Base-by-base conservation (phyloP, 2,113 vertebrate genomes). In the Strix aluco region DNA sequence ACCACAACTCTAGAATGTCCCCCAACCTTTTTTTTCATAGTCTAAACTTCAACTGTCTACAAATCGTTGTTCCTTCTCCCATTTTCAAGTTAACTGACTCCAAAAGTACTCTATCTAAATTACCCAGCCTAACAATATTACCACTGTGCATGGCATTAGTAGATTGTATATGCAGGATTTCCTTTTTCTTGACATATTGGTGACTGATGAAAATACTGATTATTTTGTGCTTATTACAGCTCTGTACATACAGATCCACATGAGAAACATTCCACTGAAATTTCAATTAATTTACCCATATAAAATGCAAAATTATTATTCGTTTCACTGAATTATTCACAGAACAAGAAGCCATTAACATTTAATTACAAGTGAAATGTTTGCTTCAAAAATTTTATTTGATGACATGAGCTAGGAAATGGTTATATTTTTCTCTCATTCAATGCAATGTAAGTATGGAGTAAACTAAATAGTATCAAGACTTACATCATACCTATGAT, bases 11-110 rank as follows among this genome's bases (percentile, higher is more conserved):
- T 55, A 42, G 15, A 26, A 42, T 47, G 27, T 79, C n/a, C 26
- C 3, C 3, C 3, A 1, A 9, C 42, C 27, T 7, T 3, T 7
- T 1, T 42, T 77, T 57, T 79, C 17, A 30, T 52, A 32, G 13
- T 32, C 10, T 61, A 71, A 70, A 44, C 0, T 79, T 90, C 29
- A 6, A 51, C 40, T 58, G 17, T 51, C 13, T 52, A n/a, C 4
- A 72, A 47, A 30, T 42, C 4, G 0, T 47, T 7, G 5, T 29
- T 1, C 1, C 7, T 16, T 47, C 19, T 49, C 6, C 20, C 9
- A 27, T 92, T 87, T 73, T 87, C 27, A 47, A n/a, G 5, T 27
- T 47, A 46, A 51, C 7, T 49, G 19, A 54, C 4, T 49, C 10
- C 10, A 58, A 47, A 67, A 16, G 0, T 17, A 49, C 8, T 87